These are phyloP conservation scores for Hipposideros armiger DNA, from an alignment of 2,113 vertebrate genomes.

Conservation along the genomic window DNA sequence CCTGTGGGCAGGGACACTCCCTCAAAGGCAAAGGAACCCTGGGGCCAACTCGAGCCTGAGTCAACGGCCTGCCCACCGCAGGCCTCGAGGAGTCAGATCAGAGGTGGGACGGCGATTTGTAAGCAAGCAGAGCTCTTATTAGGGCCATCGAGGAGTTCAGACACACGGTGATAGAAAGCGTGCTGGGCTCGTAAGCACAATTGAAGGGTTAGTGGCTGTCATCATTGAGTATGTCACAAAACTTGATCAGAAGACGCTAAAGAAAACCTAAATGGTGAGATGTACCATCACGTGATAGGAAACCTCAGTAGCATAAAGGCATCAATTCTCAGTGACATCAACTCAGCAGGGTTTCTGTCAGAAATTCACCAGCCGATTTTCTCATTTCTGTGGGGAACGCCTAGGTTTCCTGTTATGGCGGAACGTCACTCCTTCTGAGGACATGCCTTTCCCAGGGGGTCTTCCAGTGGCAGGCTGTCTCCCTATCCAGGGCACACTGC, in stretches of 20 bases:
- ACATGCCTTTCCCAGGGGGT: background rate
- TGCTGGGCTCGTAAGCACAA: background rate
- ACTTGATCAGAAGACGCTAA: background rate
- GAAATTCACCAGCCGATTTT: background rate
- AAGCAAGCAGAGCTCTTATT: fast-evolving
- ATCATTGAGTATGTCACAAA: background rate
- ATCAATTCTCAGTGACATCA: background rate
- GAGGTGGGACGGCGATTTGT: too few relatives aligned
- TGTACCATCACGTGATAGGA: background rate
- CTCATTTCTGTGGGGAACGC: background rate
- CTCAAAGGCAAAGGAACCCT: background rate
- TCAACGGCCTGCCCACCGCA: background rate
- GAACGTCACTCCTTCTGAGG: background rate
- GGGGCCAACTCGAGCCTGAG: background rate
- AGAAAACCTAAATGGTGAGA: background rate
- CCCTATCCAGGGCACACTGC: fast-evolving
- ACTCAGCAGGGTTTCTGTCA: background rate
- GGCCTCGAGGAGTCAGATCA: fast-evolving
- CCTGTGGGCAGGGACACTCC: background rate
- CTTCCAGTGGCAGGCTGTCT: background rate
- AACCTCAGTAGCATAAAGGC: background rate
- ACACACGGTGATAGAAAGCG: background rate
- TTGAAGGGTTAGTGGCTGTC: too few relatives aligned
- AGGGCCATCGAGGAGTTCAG: fast-evolving
- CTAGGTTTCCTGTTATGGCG: background rate